A percentile compares a stretch with the other conserved stretches of the same genome.
These are phyloP conservation scores for Epinotia ramella DNA, from an alignment of 2,888 invertebrate species.

Conservation along the genomic window DNA sequence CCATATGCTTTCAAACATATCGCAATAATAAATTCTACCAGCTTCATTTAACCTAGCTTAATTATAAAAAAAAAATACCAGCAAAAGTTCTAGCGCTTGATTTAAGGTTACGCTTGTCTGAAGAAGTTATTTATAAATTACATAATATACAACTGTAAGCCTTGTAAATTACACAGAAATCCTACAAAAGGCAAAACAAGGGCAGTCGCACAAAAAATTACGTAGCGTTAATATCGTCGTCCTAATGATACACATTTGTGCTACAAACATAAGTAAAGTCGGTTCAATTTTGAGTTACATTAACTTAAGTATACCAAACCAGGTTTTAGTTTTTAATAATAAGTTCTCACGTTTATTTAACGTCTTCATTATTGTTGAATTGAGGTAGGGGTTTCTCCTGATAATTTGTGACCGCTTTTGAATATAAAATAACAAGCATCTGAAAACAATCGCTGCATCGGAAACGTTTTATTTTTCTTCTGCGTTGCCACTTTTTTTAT, in stretches of 20 bases:
- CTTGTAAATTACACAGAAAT: conserved; percentile 18
- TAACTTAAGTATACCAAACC: background rate
- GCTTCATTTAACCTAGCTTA: background rate
- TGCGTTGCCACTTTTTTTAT: background rate
- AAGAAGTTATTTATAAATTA: conserved; percentile 8
- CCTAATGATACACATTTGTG: conserved; percentile 15
- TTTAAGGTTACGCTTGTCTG: background rate
- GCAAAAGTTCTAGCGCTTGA: background rate
- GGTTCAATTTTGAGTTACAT: background rate
- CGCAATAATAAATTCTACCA: too few relatives aligned
- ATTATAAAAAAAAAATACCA: background rate
- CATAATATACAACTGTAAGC: conserved; percentile 2
- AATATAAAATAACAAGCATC: background rate
- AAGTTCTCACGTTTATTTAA: too few relatives aligned
- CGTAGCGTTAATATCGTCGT: conserved; percentile 19
- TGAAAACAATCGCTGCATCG: background rate
- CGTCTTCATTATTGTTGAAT: too few relatives aligned
- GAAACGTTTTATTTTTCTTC: background rate
- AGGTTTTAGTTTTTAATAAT: too few relatives aligned
- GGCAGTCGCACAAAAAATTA: conserved; percentile 18
- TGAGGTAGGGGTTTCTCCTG: too few relatives aligned
- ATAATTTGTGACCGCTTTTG: background rate
- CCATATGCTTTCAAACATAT: too few relatives aligned
- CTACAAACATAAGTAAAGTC: background rate
- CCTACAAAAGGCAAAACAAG: conserved; percentile 16